A percentile compares a stretch with the other conserved stretches of the same genome.
Conservation (phyloP, 2,797 vertebrate genomes). For the Syncerus caffer region DNA sequence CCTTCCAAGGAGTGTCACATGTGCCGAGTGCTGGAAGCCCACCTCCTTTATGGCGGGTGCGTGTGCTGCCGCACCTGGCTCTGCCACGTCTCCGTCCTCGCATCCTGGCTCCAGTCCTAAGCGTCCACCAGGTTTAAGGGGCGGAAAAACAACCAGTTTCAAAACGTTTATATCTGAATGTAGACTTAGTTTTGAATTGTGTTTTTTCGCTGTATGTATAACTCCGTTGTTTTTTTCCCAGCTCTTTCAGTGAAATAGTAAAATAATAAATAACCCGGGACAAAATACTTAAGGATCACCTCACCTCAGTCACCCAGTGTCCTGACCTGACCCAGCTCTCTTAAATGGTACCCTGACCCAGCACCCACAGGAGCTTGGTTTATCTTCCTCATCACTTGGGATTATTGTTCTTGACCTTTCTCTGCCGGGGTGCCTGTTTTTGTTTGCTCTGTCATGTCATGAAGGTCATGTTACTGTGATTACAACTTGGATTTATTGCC, state of each 20-base stretch:
- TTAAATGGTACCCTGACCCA: conserved; percentile 11
- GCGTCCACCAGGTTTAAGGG: background rate
- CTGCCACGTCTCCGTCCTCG: background rate
- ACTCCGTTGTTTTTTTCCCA: background rate
- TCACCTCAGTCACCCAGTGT: background rate
- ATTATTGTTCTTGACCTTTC: conserved; percentile 28
- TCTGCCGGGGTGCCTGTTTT: background rate
- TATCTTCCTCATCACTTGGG: conserved; percentile 13
- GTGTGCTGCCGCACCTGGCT: background rate
- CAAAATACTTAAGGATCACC: background rate
- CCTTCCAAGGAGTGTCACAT: background rate
- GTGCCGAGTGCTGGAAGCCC: background rate
- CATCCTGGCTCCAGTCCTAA: background rate
- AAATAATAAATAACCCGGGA: background rate
- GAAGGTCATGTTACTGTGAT: conserved; percentile 13
- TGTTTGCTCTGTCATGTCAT: background rate
- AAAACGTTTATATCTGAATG: background rate
- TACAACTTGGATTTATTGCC: background rate
- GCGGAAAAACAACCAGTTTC: background rate
- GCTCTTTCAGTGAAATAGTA: background rate
- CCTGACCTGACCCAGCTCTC: conserved; percentile 12
- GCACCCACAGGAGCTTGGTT: background rate
- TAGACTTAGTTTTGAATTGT: conserved; percentile 3
- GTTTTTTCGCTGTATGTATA: background rate
- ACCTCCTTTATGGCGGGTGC: background rate